Base-by-base conservation (phyloP, 1,140 invertebrate genomes). In the Tetramorium alpestre region DNA sequence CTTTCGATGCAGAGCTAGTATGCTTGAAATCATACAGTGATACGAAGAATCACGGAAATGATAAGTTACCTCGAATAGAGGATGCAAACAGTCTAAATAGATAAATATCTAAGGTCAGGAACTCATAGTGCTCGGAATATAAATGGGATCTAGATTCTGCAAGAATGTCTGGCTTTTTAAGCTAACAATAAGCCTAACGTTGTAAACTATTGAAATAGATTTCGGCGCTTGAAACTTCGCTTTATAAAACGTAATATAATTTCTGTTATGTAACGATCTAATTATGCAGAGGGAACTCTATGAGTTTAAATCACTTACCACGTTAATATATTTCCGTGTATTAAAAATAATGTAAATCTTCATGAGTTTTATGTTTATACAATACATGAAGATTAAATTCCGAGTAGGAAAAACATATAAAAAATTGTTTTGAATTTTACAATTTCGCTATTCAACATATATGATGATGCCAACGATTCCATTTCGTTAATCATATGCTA, bases 61-160 rank as follows among this genome's bases (percentile, higher is more conserved):
- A 70, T 81, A 81, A 67, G 47, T 65, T 67, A 49, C 22, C 76
- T 78, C 56, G 47, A 70, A 70, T 18, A 5, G 77, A 80, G 47
- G 25, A 67, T 38, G 28, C 44, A 51, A 47, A 78, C 56, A 51
- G 13, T 10, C 7, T 7, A 16, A 22, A 80, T 49, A 78, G 76
- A 80, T 69, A 54, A 81, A 70, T 69, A 69, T 70, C 64, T 81
- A 54, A 80, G 47, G 64, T 81, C 44, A 70, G 18, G 33, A 81
- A 10, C n/a, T 22, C n/a, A 7, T 47, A 6, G 60, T 76, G 56
- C 8, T 60, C 8, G 44, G n/a, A 41, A 51, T 51, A 16, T 69
- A 10, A 80, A 41, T 41, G 5, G 0, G 33, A 73, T 56, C 38
- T 13, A 38, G 13, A 80, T 54, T 67, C 13, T 16, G 5, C 47